Base-by-base conservation (phyloP, 2,797 vertebrate genomes). In the Phalloptychus januarius region DNA sequence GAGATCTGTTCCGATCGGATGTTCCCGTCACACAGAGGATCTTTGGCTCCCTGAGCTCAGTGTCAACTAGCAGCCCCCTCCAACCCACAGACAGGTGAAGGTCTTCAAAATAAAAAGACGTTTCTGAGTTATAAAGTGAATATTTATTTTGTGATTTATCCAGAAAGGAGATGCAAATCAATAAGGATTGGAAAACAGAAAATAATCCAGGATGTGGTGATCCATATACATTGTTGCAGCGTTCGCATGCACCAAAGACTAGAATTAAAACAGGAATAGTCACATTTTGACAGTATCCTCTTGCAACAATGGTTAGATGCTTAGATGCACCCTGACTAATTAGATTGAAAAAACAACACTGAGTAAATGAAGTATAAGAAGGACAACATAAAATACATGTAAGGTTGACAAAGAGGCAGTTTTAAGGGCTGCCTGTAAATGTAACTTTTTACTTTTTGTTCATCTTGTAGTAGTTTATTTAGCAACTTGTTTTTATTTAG, bases 21-120 rank as follows among this genome's bases (percentile, higher is more conserved):
- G 78, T 88, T 74, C 92, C 96, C 1, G 87, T 86, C 72, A 80
- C 79, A 86, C 96, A 96, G 75, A 93, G 70, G 82, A 91, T 95
- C 2, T 97, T 97, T 75, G 84, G 93, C 0, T 93, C 97, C 80
- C 90, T 96, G 11, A 95, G 93, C 80, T 91, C 95, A 0, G 73
- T 95, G 83, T 93, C 96, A 5, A 95, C 90, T 36, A 93, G 90
- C 40, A 94, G 94, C 81, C 90, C 95, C 16, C 61, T 95, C 46
- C 88, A 93, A 12, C 94, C 88, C 79, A 84, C 89, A 79, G 95
- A 97, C 85, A 97, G 97, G 98, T 98, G 95, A n/a, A 45, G 2
- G 16, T 40, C 48, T 52, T 25, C 13, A n/a, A 44, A 58, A 67
- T 4, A 25, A 69, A 25, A 65, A 42, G 15, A 28, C 28, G 3